Percentiles rank a stretch among this genome's conserved stretches.
Conservation (phyloP, 2,797 vertebrate genomes). For the Botia almorhae region DNA sequence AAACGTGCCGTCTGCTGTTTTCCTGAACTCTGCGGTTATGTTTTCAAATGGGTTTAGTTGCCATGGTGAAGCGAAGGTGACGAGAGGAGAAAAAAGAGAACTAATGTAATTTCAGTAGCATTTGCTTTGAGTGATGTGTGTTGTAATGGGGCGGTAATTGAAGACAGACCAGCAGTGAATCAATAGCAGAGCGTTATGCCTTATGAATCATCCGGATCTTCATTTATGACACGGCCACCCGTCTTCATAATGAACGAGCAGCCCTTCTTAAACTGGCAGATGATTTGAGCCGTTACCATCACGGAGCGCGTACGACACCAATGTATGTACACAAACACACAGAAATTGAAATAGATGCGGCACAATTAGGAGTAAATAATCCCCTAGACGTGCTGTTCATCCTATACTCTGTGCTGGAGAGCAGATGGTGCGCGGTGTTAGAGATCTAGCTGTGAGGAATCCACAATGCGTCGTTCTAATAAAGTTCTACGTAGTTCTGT, state of each 20-base stretch:
- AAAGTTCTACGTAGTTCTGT: slow-evolving; percentile 56
- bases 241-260: slow-evolving; percentile 44
- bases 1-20: slow-evolving; percentile 14
- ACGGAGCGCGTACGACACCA: background rate
- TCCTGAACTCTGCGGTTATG: slow-evolving; percentile 6
- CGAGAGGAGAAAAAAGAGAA: slow-evolving; percentile 25
- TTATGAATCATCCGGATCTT: slow-evolving; percentile 51
- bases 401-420: background rate
- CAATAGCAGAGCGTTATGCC: slow-evolving; percentile 34
- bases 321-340: slow-evolving; percentile 2
- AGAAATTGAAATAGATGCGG: slow-evolving; percentile 16
- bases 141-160: slow-evolving; percentile 44
- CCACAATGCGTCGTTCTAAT: slow-evolving; percentile 63
- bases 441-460: background rate
- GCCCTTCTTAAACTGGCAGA: slow-evolving; percentile 27
- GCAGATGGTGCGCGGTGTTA: slow-evolving; percentile 20
- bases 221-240: slow-evolving; percentile 24
- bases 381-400: background rate
- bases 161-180: slow-evolving; percentile 50
- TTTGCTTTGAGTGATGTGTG: slow-evolving; percentile 49
- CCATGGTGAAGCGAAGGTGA: slow-evolving; percentile 40
- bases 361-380: slow-evolving; percentile 2
- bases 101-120: slow-evolving; percentile 46
- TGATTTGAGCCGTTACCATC: slow-evolving; percentile 13
- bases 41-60: slow-evolving; percentile 42